Evolutionary conservation across 1,140 invertebrate genomes (phyloP).

Genomic region (Drosophila subpulchrella): DNA sequence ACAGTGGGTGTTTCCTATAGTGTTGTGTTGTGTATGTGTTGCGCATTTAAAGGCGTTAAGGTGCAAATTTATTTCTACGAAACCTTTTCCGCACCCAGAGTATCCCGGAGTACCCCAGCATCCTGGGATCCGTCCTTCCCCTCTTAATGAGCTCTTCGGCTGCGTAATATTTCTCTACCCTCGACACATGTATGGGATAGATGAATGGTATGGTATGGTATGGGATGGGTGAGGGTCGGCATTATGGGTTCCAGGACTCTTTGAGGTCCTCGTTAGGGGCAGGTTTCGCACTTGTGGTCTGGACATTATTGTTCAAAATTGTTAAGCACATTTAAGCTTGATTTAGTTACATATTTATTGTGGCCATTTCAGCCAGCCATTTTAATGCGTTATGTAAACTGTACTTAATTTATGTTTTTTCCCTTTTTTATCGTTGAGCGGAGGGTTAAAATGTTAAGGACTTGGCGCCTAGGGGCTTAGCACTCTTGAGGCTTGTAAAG

Average conservation of each 20-base stretch:
- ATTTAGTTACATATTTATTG: constrained; percentile 83
- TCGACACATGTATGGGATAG: constrained; percentile 61
- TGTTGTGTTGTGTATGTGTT: constrained; percentile 32
- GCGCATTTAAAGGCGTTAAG: constrained; percentile 81
- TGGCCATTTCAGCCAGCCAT: constrained; percentile 50
- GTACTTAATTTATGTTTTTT: constrained; percentile 41
- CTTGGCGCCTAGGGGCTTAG: neutral
- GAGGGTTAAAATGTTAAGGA: constrained; percentile 1
- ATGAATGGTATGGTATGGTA: constrained; percentile 7
- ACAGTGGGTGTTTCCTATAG: constrained; percentile 4
- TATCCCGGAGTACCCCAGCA: constrained; percentile 27
- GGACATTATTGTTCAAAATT: constrained; percentile 79
- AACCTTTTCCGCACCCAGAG: constrained; percentile 71
- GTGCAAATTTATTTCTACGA: constrained; percentile 78
- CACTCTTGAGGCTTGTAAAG: neutral
- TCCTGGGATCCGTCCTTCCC: constrained; percentile 30
- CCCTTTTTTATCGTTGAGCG: neutral
- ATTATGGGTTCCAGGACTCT: constrained; percentile 17
- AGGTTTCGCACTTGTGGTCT: constrained; percentile 77
- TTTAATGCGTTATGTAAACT: constrained; percentile 78
- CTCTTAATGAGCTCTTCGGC: constrained; percentile 54
- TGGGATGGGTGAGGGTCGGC: neutral
- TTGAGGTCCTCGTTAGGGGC: constrained; percentile 66
- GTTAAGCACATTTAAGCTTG: constrained; percentile 82
- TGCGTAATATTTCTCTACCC: constrained; percentile 76